These are phyloP conservation scores for Lasiurus borealis DNA, from an alignment of 2,113 vertebrate genomes.

Conservation along the genomic window DNA sequence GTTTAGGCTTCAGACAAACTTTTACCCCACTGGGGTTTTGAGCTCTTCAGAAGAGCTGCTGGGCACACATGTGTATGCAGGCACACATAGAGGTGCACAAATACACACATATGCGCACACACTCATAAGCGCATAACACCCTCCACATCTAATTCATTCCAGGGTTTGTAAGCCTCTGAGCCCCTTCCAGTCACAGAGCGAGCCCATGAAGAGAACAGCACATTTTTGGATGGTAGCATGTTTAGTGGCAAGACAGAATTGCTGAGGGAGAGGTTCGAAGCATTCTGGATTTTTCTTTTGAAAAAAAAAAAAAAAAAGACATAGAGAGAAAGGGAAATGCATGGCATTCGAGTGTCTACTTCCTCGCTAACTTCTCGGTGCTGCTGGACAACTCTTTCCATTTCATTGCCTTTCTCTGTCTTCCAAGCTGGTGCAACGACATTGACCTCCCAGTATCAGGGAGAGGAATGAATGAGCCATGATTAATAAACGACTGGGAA, in stretches of 20 bases:
- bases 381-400: neutral
- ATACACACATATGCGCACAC: rapidly evolving
- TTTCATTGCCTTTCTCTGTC: neutral
- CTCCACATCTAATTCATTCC: neutral
- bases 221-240: neutral
- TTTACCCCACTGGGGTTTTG: neutral
- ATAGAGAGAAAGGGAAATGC: neutral
- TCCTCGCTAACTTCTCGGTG: neutral
- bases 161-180: neutral
- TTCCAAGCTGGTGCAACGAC: neutral
- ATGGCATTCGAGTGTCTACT: neutral
- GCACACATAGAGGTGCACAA: neutral
- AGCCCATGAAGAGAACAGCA: neutral
- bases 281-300: neutral
- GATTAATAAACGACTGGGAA: conserved; percentile 40
- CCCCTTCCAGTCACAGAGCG: neutral
- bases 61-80: neutral
- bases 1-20: neutral
- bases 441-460: neutral
- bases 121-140: neutral
- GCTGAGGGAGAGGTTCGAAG: neutral
- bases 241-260: neutral
- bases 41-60: neutral
- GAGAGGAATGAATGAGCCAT: neutral
- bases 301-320: neutral